Evolutionary conservation across 1,140 invertebrate genomes (phyloP).

Genomic region (Drosophila lacertosa): DNA sequence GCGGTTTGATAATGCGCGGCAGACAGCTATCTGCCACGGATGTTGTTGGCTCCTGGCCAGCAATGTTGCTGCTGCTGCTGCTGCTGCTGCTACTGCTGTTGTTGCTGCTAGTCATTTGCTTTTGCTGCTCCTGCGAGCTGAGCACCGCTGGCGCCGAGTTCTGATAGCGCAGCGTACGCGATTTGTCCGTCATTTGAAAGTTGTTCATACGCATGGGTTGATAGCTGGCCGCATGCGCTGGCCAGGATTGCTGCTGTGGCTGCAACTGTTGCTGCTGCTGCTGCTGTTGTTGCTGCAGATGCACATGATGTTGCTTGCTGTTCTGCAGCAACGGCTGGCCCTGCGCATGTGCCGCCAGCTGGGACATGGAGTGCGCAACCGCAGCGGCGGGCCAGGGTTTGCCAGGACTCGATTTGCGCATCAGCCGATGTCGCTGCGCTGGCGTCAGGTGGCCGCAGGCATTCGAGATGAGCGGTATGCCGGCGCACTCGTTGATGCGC

Average conservation of each 20-base stretch:
- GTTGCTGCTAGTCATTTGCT: neutral
- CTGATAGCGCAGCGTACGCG: constrained; percentile 67
- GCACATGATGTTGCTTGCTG: constrained; percentile 47
- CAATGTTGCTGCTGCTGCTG: neutral
- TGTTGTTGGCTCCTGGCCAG: constrained; percentile 34
- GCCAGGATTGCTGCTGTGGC: constrained; percentile 44
- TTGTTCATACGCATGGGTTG: constrained; percentile 45
- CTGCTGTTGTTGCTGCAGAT: constrained; percentile 32
- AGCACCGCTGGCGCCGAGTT: constrained; percentile 65
- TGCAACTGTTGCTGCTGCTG: constrained; percentile 46
- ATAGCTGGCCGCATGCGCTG: constrained; percentile 42
- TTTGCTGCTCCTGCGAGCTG: constrained; percentile 57
- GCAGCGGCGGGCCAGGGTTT: constrained; percentile 32
- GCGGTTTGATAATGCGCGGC: constrained; percentile 93
- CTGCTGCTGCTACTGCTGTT: constrained; percentile 27
- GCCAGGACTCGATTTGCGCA: constrained; percentile 52
- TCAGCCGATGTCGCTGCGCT: constrained; percentile 64
- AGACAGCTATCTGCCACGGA: constrained; percentile 89
- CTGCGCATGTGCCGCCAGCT: constrained; percentile 90
- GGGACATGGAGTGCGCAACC: constrained; percentile 83
- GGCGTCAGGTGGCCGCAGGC: constrained; percentile 79
- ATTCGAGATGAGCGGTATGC: constrained; percentile 89
- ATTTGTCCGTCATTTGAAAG: constrained; percentile 63
- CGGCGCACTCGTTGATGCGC: constrained; percentile 86
- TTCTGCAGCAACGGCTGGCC: constrained; percentile 89